Base-by-base conservation (phyloP, 2,113 vertebrate species). In the Siniperca knerii region DNA sequence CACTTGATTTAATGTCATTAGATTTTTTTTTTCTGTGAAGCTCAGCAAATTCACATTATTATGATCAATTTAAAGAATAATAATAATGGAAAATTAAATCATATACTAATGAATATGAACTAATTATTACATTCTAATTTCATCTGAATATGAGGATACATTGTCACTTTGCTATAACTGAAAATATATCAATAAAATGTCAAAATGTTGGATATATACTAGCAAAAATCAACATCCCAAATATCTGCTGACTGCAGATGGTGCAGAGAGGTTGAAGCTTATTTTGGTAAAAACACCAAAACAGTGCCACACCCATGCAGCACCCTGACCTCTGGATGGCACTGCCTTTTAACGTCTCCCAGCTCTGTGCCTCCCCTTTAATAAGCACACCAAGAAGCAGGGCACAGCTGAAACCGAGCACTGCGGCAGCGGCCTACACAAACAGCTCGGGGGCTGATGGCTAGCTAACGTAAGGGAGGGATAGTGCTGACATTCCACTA, bases 401-500 rank as follows among this genome's bases (percentile, higher is more conserved):
- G 86, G 52, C 90, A 73, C 68, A 37, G 80, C 87, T 85, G 83
- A 92, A 89, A 83, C 64, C 1, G 20, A 89, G 92, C 92, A 89
- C 91, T 94, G 94, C 91, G 69, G 82, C 84, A 90, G 0, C 58
- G 55, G 86, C 84, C 87, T 65, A 42, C 62, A 81, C 73, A 82
- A 64, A 82, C 12, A 0, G 84, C 91, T 88, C 37, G 20, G 65
- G 87, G 89, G 84, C 58, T 44, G 78, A 83, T 68, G 87, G 82
- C 80, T 77, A 66, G 74, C 75, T 87, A 68, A 86, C 77, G 82
- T 0, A 65, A 75, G 83, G 61, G 81, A 48, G 66, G 79, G 86
- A 85, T 82, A 90, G 83, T 93, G 93, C 91, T 93, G 93, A 92
- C 90, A 92, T 95, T 95, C 93, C 92, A 91, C 85, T 92, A 93